phyloP scores from a whole-genome alignment of 2,113 vertebrate species.

The Mungos mungo region DNA sequence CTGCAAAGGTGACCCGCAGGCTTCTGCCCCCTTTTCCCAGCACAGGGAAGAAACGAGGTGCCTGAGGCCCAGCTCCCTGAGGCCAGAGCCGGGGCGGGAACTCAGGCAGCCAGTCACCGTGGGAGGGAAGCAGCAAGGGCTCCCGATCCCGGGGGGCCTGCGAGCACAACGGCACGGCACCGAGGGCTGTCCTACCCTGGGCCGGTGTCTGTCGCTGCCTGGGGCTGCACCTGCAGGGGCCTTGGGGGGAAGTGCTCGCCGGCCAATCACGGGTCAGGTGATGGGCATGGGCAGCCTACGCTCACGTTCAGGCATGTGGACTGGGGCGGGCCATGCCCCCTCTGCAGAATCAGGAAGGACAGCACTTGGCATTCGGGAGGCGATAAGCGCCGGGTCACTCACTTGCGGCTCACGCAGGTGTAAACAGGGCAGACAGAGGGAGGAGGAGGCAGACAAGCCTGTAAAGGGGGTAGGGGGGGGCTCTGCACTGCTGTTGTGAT shows the following conservation, averaged over 20 bases:
- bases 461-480: neutral
- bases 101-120: neutral
- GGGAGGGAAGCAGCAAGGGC: neutral
- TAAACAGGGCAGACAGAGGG: neutral
- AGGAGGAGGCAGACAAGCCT: neutral
- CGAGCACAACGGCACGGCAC: fast-evolving
- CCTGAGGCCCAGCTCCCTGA: neutral
- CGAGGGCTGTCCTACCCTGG: fast-evolving
- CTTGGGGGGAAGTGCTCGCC: no score
- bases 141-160: neutral
- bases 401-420: neutral
- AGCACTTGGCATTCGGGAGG: neutral
- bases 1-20: neutral
- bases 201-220: neutral
- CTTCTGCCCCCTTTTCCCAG: neutral
- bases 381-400: neutral
- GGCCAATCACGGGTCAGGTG: neutral
- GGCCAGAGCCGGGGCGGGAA: neutral
- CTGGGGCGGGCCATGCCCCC: neutral
- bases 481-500: neutral
- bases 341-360: neutral
- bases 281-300: no score
- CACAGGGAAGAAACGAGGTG: neutral
- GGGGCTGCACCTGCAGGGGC: neutral
- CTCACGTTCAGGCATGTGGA: no score